Evolutionary conservation across 2,797 vertebrate genomes (phyloP), one percentile per base, ranked within the genome.

Genomic region (Fistularia commersonii): DNA sequence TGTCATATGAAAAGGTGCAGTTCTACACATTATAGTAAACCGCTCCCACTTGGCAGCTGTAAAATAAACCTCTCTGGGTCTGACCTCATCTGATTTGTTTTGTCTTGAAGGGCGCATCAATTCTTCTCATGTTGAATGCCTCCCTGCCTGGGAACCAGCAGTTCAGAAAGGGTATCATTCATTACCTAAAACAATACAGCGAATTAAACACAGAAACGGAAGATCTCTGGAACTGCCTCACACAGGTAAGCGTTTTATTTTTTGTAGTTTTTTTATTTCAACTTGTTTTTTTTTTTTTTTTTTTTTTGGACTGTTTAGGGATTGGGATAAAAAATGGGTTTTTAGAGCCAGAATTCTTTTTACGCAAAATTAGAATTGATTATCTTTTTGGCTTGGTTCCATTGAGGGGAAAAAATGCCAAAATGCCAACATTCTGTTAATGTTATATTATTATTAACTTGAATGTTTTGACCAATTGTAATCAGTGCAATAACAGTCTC

Each of bases 1-100:
- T 99, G 73, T 96, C 95, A 13, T 99, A 98, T 69, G 89, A 93
- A 72, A 99, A 99, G 96, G 97, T 99, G 87, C 1, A 32, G 0
- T 46, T 64, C 48, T 48, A 8, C 9, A 36, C 14, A 3, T 12
- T 41, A 13, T 9, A 12, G n/a, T 41, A 3, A 13, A 49, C 8
- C 11, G 14, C 11, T 23, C 2, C 23, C 23, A 2, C 23, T 23
- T 8, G 45, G 13, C 11, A 36, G 12, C 9, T 12, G 13, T 9
- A 5, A 49, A 7, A 11, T 23, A 23, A 23, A 23, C 23, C 23
- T 23, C 23, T 23, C 4, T 23, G 23, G 23, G 23, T 64, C 12
- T 56, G n/a, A 48, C 39, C 31, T 8, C 13, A 33, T n/a, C 40
- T 50, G 12, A 12, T 61, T 42, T 67, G 6, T 56, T 72, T 31